These are phyloP conservation scores for Threskiornis aethiopicus DNA, from an alignment of 2,797 vertebrate genomes.

Conservation along the genomic window DNA sequence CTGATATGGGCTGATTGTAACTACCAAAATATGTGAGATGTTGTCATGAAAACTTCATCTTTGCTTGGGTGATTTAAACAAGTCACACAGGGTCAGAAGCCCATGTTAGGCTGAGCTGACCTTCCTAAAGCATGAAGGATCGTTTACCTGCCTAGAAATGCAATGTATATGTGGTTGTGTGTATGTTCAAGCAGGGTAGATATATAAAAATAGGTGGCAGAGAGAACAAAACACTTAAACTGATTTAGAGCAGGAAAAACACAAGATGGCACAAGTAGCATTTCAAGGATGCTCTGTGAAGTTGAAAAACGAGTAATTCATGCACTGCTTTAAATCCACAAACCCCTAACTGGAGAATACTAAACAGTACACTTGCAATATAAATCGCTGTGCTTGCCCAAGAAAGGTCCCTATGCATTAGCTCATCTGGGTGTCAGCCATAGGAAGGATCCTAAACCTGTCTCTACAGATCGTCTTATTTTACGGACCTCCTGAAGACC, in stretches of 20 bases:
- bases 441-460: not conserved
- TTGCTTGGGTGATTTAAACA: not conserved
- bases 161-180: not conserved
- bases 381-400: not conserved
- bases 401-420: not conserved
- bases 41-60: not conserved
- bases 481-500: not conserved
- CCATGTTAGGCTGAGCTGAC: not conserved
- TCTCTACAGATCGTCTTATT: not conserved
- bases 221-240: slow-evolving; percentile 56
- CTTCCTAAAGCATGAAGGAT: not conserved
- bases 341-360: not conserved
- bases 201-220: slow-evolving; percentile 10
- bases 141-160: not conserved
- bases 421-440: not conserved
- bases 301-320: slow-evolving; percentile 18
- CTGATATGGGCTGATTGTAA: not conserved
- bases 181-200: not conserved
- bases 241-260: slow-evolving; percentile 63
- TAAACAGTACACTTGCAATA: not conserved
- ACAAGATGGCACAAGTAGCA: slow-evolving; percentile 69
- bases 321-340: slow-evolving; percentile 20
- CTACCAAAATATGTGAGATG: not conserved
- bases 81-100: not conserved
- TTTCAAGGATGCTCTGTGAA: slow-evolving; percentile 56